Evolutionary conservation across 2,797 vertebrate species (phyloP).

Genomic region (Sebastes wilsoni): DNA sequence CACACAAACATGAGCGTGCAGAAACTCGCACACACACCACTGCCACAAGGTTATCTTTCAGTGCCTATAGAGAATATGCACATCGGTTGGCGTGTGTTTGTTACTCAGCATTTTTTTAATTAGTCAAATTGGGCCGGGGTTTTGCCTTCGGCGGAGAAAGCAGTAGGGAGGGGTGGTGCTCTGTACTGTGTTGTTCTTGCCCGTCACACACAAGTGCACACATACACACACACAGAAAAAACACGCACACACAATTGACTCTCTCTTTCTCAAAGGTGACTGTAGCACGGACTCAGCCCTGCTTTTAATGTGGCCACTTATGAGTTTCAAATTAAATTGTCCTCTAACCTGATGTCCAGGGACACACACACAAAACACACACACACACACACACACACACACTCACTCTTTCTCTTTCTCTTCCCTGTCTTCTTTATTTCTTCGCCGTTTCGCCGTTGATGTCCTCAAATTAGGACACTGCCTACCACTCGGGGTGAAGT

Average conservation of each 20-base stretch:
- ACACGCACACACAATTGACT: neutral
- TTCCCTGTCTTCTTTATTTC: neutral
- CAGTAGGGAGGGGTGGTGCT: constrained; percentile 2
- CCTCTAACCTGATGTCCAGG: constrained; percentile 29
- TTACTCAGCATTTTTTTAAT: constrained; percentile 66
- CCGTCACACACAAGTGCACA: constrained; percentile 16
- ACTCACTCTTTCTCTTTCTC: neutral
- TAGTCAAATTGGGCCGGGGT: constrained; percentile 64
- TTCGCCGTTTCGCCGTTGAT: constrained; percentile 1
- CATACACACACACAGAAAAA: constrained; percentile 1
- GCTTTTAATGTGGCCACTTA: constrained; percentile 42
- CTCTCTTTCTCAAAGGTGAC: constrained; percentile 25
- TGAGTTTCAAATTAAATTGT: constrained; percentile 43
- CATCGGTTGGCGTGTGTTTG: neutral
- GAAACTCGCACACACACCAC: neutral
- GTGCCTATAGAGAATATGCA: neutral
- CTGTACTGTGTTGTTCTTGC: neutral
- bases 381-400: neutral
- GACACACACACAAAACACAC: neutral
- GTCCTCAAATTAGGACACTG: constrained; percentile 29
- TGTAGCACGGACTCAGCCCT: constrained; percentile 7
- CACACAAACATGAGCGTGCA: neutral
- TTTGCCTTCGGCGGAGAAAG: constrained; percentile 34
- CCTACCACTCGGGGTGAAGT: neutral
- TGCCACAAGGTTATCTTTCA: neutral